Percentiles rank a stretch among this genome's conserved stretches.
phyloP scores from a whole-genome alignment of 1,140 invertebrate species.

The Mylabris phalerata region DNA sequence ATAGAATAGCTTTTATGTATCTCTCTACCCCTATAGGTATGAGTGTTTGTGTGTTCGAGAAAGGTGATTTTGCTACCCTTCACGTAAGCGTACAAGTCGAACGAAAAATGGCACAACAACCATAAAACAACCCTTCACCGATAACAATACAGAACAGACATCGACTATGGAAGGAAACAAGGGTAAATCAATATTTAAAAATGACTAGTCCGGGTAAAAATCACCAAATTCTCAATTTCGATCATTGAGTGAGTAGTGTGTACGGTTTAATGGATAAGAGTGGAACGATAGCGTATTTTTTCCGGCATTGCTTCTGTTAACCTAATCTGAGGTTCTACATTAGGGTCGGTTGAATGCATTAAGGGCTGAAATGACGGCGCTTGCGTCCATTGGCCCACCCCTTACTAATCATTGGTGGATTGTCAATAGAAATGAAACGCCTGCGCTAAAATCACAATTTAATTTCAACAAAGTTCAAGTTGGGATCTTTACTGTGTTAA shows the following conservation, averaged over 20 bases:
- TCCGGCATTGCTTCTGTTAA: slow-evolving; percentile 31
- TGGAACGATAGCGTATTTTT: slow-evolving; percentile 23
- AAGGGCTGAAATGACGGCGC: slow-evolving; percentile 31
- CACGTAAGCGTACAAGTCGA: neutral
- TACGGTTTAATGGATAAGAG: neutral
- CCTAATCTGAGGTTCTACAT: slow-evolving; percentile 36
- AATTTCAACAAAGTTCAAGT: slow-evolving; percentile 18
- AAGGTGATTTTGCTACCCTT: neutral
- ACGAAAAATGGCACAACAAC: too few relatives aligned
- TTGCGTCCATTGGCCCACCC: slow-evolving; percentile 28
- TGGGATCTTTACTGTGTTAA: neutral
- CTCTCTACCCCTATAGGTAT: neutral
- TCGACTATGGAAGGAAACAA: neutral
- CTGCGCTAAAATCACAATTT: slow-evolving; percentile 25
- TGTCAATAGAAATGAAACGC: slow-evolving; percentile 29
- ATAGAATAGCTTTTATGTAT: slow-evolving; percentile 15
- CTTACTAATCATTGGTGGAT: slow-evolving; percentile 29
- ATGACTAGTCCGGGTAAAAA: neutral
- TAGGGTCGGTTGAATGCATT: slow-evolving; percentile 36
- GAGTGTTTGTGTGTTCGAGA: neutral
- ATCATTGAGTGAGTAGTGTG: too few relatives aligned
- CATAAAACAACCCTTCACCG: neutral
- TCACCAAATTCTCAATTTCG: too few relatives aligned
- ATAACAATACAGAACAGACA: neutral
- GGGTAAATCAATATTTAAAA: neutral